phyloP scores from a whole-genome alignment of 1,140 invertebrate genomes.

The Brachionus calyciflorus region DNA sequence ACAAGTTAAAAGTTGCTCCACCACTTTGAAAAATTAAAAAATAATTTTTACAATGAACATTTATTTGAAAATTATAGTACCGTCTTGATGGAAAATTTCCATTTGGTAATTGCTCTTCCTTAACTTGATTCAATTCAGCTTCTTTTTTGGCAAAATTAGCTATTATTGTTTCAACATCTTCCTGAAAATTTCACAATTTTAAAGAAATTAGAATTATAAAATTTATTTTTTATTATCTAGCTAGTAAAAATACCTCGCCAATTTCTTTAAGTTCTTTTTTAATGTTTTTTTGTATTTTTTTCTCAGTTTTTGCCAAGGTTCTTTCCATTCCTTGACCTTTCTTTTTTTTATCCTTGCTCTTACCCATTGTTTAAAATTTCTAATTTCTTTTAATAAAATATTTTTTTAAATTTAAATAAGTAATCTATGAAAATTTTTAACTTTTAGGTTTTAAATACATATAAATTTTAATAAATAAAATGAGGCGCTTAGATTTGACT shows the following conservation, averaged over 20 bases:
- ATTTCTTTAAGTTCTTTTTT: conserved; percentile 47
- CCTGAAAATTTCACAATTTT: not conserved
- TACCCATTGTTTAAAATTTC: conserved; percentile 18
- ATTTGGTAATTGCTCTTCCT: conserved; percentile 6
- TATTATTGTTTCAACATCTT: conserved; percentile 40
- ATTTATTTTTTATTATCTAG: too few relatives aligned
- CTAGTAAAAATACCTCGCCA: conserved; percentile 16
- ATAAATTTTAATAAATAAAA: too few relatives aligned
- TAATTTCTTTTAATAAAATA: not conserved
- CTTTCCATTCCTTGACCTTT: conserved; percentile 44
- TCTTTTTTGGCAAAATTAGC: conserved; percentile 42
- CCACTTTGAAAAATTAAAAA: conserved; percentile 62
- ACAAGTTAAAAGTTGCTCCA: conserved; percentile 74
- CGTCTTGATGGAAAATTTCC: conserved; percentile 29
- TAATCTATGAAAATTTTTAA: not conserved
- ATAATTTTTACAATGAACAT: not conserved
- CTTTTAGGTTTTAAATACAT: too few relatives aligned
- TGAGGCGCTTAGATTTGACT: not conserved
- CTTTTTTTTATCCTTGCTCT: conserved; percentile 46
- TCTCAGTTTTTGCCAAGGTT: conserved; percentile 42
- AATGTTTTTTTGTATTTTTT: conserved; percentile 35
- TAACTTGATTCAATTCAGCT: conserved; percentile 35
- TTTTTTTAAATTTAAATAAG: not conserved
- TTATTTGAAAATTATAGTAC: not conserved
- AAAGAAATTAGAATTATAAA: not conserved